These are phyloP conservation scores for Chirona hameri DNA, from an alignment of 2,888 invertebrate species.

Conservation along the genomic window DNA sequence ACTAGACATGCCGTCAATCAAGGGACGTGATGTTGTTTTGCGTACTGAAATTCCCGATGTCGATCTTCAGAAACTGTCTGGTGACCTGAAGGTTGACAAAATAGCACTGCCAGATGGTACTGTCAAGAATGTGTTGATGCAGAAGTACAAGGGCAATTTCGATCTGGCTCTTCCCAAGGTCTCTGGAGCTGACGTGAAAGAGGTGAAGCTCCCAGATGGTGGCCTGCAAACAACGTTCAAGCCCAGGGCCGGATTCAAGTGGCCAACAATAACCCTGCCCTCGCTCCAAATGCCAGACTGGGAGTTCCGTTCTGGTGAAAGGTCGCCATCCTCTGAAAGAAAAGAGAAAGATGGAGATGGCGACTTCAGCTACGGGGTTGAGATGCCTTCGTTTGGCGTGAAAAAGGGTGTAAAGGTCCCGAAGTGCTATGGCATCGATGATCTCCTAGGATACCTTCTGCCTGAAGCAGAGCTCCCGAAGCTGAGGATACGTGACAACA, in stretches of 20 bases:
- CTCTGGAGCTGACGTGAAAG: neutral
- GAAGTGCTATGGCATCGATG: neutral
- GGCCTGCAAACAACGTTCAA: neutral
- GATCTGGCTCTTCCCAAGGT: neutral
- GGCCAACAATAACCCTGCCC: conserved; percentile 2
- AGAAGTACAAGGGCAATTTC: neutral
- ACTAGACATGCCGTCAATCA: neutral
- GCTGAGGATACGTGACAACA: neutral
- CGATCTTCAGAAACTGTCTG: neutral
- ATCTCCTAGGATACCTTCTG: neutral
- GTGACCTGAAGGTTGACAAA: neutral
- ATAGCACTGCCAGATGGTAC: neutral
- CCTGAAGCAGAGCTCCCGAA: neutral
- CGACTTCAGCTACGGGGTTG: neutral
- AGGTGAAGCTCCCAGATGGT: neutral
- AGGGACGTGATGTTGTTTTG: neutral
- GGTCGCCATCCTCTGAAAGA: neutral
- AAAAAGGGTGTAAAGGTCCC: neutral
- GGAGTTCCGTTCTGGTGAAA: neutral
- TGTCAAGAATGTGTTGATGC: neutral
- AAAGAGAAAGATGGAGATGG: neutral
- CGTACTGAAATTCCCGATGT: neutral
- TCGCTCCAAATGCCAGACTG: neutral
- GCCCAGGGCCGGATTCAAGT: neutral
- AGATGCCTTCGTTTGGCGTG: neutral